Evolutionary conservation across 1,140 invertebrate genomes (phyloP).

Genomic region (Rhizoglyphus robini): DNA sequence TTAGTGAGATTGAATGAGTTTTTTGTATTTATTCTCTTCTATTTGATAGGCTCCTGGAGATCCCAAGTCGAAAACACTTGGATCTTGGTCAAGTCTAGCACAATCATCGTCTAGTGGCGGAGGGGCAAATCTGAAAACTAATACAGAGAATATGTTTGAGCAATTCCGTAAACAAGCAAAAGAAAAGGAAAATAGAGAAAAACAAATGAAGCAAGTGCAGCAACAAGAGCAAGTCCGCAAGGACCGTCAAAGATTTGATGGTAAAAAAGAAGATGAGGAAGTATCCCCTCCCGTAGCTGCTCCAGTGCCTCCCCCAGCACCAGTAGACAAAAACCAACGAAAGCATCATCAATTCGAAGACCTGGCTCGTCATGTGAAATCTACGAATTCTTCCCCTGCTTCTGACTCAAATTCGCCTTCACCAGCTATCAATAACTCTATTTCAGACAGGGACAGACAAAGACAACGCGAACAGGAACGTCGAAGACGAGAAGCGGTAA

Average conservation of each 20-base stretch:
- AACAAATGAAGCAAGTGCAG: conserved; percentile 63
- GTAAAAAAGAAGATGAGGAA: conserved; percentile 56
- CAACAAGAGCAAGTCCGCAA: conserved; percentile 70
- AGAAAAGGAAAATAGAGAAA: conserved; percentile 75
- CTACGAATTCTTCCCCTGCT: conserved; percentile 23
- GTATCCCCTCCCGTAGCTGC: conserved; percentile 17
- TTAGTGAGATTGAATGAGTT: not conserved
- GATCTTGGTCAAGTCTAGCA: conserved; percentile 78
- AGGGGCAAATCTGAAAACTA: conserved; percentile 21
- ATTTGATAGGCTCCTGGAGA: no score
- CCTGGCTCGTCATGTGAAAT: conserved; percentile 1
- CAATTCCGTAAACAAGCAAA: conserved; percentile 87
- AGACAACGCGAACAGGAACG: conserved; percentile 72
- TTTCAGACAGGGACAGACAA: conserved; percentile 51
- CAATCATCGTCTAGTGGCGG: conserved; percentile 18
- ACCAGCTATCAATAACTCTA: conserved; percentile 11
- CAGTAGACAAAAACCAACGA: conserved; percentile 8
- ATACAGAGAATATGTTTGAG: conserved; percentile 47
- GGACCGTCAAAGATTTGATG: conserved; percentile 51
- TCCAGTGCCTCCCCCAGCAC: conserved; percentile 21
- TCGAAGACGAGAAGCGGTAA: conserved; percentile 75
- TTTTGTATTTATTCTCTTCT: not conserved
- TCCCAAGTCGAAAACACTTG: conserved; percentile 61
- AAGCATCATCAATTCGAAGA: not conserved
- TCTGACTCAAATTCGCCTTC: conserved; percentile 22